These are phyloP conservation scores for Rotaria sp. DNA, from an alignment of 2,888 invertebrate species.

Conservation along the genomic window DNA sequence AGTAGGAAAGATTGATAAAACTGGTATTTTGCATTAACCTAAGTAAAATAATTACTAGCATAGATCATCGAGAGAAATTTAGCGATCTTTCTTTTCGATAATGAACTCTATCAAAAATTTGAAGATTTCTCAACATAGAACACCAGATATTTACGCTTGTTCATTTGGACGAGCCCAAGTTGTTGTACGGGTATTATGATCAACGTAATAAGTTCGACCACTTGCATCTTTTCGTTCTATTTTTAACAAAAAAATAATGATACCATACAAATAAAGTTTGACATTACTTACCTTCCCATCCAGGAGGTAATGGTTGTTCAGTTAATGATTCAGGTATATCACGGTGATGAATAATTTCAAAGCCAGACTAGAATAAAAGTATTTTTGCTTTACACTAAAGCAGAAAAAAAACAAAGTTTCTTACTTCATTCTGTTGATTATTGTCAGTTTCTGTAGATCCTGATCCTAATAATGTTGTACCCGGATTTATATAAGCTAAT, in stretches of 20 bases:
- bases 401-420: too few relatives aligned
- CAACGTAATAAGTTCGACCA: conserved; percentile 12
- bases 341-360: neutral
- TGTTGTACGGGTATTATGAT: neutral
- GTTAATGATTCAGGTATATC: neutral
- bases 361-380: neutral
- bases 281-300: neutral
- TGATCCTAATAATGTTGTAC: neutral
- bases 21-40: too few relatives aligned
- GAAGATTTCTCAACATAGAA: neutral
- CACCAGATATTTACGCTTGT: neutral
- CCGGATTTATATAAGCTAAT: neutral
- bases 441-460: neutral
- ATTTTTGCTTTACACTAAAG: neutral
- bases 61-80: too few relatives aligned
- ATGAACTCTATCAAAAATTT: neutral
- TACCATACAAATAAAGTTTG: too few relatives aligned
- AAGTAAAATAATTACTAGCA: too few relatives aligned
- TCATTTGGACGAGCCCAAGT: neutral
- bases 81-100: too few relatives aligned
- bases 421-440: neutral
- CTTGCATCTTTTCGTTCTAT: neutral
- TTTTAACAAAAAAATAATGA: neutral
- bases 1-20: too few relatives aligned
- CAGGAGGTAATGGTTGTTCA: neutral